Percentiles rank a stretch among this genome's conserved stretches.
Evolutionary conservation across 2,888 invertebrate species (phyloP).

Genomic region (Pedicia rivosa): DNA sequence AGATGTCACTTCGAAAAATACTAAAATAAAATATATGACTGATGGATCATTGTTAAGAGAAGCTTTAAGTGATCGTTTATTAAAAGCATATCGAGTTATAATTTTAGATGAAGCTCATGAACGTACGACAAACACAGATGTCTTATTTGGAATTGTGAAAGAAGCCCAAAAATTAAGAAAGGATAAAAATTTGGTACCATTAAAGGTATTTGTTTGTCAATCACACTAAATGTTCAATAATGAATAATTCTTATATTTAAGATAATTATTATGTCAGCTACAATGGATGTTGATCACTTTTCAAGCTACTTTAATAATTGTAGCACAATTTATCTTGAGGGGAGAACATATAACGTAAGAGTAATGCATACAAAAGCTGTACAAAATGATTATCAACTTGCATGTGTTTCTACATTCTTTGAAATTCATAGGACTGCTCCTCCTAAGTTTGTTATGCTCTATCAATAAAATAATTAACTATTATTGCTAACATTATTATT

Average conservation of each 20-base stretch:
- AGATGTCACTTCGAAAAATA: slow-evolving; percentile 61
- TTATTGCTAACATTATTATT: slow-evolving; percentile 11
- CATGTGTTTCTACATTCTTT: slow-evolving; percentile 73
- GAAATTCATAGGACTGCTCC: slow-evolving; percentile 74
- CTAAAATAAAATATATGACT: slow-evolving; percentile 82
- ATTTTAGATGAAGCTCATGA: slow-evolving; percentile 94
- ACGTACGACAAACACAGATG: slow-evolving; percentile 84
- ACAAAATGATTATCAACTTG: slow-evolving; percentile 71
- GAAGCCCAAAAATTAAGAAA: slow-evolving; percentile 62
- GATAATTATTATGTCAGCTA: slow-evolving; percentile 86
- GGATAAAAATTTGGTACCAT: slow-evolving; percentile 37
- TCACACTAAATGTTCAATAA: slow-evolving; percentile 7
- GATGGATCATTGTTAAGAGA: slow-evolving; percentile 90
- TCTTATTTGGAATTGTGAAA: slow-evolving; percentile 84
- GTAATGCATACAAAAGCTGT: slow-evolving; percentile 52
- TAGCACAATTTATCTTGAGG: slow-evolving; percentile 77
- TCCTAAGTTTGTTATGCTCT: slow-evolving; percentile 43
- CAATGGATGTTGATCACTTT: slow-evolving; percentile 92
- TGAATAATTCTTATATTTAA: slow-evolving; percentile 24
- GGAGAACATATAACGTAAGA: slow-evolving; percentile 68
- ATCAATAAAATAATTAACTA: not conserved
- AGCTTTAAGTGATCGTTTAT: slow-evolving; percentile 60
- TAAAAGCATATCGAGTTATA: slow-evolving; percentile 64
- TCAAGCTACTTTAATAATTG: slow-evolving; percentile 75
- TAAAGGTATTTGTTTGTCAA: slow-evolving; percentile 39